Evolutionary conservation across 2,113 vertebrate genomes (phyloP).

Genomic region (Phalacrocorax aristotelis): DNA sequence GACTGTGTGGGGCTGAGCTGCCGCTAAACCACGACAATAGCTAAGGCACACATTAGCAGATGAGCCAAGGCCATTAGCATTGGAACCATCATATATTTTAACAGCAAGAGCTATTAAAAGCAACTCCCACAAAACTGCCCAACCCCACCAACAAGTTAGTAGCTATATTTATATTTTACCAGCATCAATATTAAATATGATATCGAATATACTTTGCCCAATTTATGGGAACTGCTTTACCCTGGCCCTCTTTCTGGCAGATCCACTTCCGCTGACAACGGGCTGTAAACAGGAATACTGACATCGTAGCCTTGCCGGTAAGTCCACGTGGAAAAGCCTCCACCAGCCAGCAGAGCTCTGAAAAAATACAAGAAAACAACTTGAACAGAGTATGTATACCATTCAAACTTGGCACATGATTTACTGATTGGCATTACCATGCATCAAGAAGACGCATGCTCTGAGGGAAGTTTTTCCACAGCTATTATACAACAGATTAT

Average conservation of each 20-base stretch:
- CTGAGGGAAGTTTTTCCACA: background rate
- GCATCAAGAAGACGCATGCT: background rate
- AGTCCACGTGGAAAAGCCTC: constrained; percentile 97
- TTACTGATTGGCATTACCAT: background rate
- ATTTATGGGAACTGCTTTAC: constrained; percentile 71
- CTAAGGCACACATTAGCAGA: background rate
- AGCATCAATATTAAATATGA: background rate
- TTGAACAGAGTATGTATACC: background rate
- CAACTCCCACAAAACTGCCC: background rate
- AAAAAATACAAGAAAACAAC: constrained; percentile 38
- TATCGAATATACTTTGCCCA: background rate
- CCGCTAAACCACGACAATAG: too few species aligned
- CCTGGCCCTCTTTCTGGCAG: constrained; percentile 88
- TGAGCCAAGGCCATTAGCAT: background rate
- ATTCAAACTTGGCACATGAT: fast-evolving
- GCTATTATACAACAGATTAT: background rate
- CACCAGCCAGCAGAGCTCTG: constrained; percentile 93
- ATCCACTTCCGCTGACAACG: constrained; percentile 86
- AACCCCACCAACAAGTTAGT: background rate
- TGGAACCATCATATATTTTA: background rate
- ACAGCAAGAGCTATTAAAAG: background rate
- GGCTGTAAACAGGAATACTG: constrained; percentile 97
- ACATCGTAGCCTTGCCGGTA: constrained; percentile 98
- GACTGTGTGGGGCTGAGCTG: too few species aligned
- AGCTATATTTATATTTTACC: background rate